Conservation (phyloP, 2,797 vertebrate genomes). For the Enteromius thamalakanensis region DNA sequence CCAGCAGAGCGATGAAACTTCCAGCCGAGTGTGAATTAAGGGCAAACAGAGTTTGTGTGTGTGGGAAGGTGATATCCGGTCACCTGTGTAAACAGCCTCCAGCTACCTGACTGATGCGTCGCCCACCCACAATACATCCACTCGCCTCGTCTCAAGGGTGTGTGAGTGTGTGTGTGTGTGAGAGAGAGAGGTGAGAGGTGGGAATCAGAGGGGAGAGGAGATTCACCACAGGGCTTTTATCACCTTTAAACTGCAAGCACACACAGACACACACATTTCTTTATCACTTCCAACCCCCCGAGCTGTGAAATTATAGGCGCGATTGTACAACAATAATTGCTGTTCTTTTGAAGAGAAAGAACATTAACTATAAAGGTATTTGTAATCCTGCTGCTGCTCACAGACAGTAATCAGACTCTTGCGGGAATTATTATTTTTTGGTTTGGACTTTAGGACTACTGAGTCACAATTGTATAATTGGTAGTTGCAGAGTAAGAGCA, state of each 20-base stretch:
- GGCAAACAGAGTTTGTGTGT: conserved; percentile 47
- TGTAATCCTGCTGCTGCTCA: conserved; percentile 6
- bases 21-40: conserved; percentile 32
- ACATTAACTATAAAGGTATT: background rate
- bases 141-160: conserved; percentile 23
- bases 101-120: conserved; percentile 41
- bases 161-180: background rate
- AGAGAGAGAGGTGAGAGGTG: conserved; percentile 33
- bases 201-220: conserved; percentile 30
- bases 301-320: conserved; percentile 39
- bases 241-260: conserved; percentile 36
- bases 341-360: conserved; percentile 21
- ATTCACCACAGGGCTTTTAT: conserved; percentile 49
- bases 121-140: conserved; percentile 10
- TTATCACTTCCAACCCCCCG: conserved; percentile 14
- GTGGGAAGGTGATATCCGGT: conserved; percentile 46
- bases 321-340: conserved; percentile 35
- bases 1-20: conserved; percentile 23
- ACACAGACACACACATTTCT: conserved; percentile 36
- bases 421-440: background rate
- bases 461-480: conserved; percentile 1
- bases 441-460: background rate
- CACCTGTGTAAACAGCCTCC: conserved; percentile 58
- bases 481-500: background rate
- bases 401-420: background rate